Conservation (phyloP, 2,888 invertebrate species). For the Biston betularia region DNA sequence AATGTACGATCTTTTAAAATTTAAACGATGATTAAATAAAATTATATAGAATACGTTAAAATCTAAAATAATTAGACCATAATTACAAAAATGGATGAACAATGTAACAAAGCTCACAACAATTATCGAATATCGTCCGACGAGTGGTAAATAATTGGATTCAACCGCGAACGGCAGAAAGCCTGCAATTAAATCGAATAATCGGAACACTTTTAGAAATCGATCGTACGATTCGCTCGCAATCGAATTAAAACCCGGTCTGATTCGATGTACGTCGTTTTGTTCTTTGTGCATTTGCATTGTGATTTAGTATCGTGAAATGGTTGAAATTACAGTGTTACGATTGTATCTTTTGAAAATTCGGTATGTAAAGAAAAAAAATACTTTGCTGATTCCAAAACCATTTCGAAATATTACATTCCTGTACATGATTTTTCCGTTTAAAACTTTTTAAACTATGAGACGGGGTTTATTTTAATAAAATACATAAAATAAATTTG, state of each 20-base stretch:
- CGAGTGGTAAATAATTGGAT: constrained; percentile 66
- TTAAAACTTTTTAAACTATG: too few species aligned
- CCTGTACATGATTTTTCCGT: too few species aligned
- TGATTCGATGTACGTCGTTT: constrained; percentile 20
- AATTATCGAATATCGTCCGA: constrained; percentile 52
- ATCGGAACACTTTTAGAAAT: constrained; percentile 65
- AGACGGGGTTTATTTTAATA: too few species aligned
- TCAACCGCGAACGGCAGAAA: constrained; percentile 46
- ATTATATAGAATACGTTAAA: too few species aligned
- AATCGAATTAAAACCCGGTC: constrained; percentile 63
- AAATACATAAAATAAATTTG: too few species aligned
- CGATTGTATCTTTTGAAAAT: too few species aligned
- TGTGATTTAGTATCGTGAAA: constrained; percentile 11
- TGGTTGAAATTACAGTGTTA: not conserved
- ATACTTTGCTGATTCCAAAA: too few species aligned
- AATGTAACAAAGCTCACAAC: constrained; percentile 44
- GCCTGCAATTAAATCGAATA: constrained; percentile 62
- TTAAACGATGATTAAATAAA: too few species aligned
- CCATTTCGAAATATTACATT: too few species aligned
- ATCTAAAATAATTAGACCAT: not conserved
- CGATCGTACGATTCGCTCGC: constrained; percentile 58
- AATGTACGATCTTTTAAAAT: too few species aligned
- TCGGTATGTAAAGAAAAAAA: too few species aligned
- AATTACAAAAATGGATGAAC: not conserved
- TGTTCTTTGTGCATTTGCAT: constrained; percentile 23